These are phyloP conservation scores for Cyaniris semiargus DNA, from an alignment of 2,888 invertebrate genomes.

Conservation along the genomic window DNA sequence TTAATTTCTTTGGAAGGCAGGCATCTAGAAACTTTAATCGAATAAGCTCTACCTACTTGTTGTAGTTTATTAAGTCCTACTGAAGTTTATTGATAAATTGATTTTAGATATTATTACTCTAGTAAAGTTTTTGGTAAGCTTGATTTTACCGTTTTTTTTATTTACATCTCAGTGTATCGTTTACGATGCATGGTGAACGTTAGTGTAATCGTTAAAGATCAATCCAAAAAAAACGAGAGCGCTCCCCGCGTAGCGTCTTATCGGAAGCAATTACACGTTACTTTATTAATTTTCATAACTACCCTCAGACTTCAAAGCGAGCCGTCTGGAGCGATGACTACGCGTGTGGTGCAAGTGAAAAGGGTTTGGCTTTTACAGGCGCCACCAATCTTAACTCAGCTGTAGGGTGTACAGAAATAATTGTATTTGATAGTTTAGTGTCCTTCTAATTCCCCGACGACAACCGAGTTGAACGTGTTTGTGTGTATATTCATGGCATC, in stretches of 20 bases:
- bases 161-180: not conserved
- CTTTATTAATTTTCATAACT: slow-evolving; percentile 80
- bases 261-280: slow-evolving; percentile 78
- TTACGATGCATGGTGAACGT: slow-evolving; percentile 30
- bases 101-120: no score
- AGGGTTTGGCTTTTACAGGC: slow-evolving; percentile 35
- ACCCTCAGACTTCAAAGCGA: slow-evolving; percentile 74
- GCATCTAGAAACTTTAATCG: no score
- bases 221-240: slow-evolving; percentile 45
- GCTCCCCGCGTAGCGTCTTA: slow-evolving; percentile 60
- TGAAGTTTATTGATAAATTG: no score
- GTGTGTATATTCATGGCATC: no score
- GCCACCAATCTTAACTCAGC: not conserved
- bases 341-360: slow-evolving; percentile 49
- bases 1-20: not conserved
- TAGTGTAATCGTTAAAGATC: slow-evolving; percentile 48
- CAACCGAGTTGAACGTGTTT: no score
- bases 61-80: no score
- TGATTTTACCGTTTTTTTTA: not conserved
- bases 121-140: not conserved
- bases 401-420: no score
- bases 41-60: no score
- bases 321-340: slow-evolving; percentile 55
- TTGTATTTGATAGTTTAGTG: no score
- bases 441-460: no score